Percentiles rank a stretch among this genome's conserved stretches.
Conservation (phyloP, 1,140 invertebrate genomes). For the Philotrypesis tridentata region DNA sequence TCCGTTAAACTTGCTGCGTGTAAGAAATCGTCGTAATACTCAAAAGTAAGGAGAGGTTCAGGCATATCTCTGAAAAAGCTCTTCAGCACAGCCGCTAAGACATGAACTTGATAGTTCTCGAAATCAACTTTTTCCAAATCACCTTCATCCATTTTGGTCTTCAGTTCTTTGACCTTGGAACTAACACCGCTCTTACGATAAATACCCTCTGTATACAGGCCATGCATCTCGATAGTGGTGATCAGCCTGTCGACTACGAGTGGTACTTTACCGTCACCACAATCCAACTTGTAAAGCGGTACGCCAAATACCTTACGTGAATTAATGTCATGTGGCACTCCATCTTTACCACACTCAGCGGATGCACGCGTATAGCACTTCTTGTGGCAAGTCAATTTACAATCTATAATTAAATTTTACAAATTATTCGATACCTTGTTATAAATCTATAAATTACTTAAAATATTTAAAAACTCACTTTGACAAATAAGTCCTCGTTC, state of each 20-base stretch:
- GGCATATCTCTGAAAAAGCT: conserved; percentile 93
- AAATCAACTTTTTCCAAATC: conserved; percentile 81
- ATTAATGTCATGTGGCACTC: conserved; percentile 69
- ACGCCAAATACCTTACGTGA: conserved; percentile 84
- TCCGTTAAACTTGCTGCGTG: conserved; percentile 89
- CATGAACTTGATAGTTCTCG: conserved; percentile 88
- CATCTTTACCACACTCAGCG: conserved; percentile 78
- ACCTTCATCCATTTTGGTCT: conserved; percentile 82
- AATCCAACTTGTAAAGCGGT: conserved; percentile 82
- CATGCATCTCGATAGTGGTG: conserved; percentile 91
- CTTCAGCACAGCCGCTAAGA: conserved; percentile 93
- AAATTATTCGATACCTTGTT: not conserved
- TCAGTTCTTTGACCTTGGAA: conserved; percentile 85
- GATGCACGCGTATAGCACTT: conserved; percentile 89
- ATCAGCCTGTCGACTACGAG: conserved; percentile 90
- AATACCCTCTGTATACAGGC: conserved; percentile 93
- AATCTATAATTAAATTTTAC: conserved; percentile 78
- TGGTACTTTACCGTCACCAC: conserved; percentile 87
- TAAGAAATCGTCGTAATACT: conserved; percentile 95
- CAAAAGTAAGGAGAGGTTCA: conserved; percentile 93
- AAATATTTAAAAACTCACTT: conserved; percentile 73
- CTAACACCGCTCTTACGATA: conserved; percentile 94
- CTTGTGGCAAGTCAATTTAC: conserved; percentile 95
- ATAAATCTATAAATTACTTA: not conserved
- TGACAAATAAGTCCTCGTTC: conserved; percentile 91